Percentiles rank a stretch among this genome's conserved stretches.
phyloP scores from a whole-genome alignment of 2,113 vertebrate genomes.

The Empidonax alnorum region DNA sequence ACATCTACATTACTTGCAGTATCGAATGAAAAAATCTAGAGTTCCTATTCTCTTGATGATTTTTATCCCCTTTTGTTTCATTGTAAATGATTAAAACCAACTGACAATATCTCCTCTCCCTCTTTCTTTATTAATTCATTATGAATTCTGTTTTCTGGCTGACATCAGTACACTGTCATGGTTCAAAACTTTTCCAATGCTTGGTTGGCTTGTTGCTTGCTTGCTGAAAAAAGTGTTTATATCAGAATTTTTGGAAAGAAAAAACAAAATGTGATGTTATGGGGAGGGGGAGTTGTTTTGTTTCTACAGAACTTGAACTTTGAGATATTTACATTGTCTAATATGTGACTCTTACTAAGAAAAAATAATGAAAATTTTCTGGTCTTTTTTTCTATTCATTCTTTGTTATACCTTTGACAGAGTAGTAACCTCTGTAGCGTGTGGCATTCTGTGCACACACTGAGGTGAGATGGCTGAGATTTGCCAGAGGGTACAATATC shows the following conservation, averaged over 20 bases:
- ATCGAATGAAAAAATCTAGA: neutral
- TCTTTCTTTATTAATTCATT: slow-evolving; percentile 23
- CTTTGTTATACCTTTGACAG: neutral
- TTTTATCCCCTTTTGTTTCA: neutral
- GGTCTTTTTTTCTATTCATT: neutral
- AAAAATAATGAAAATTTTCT: neutral
- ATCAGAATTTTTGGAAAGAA: slow-evolving; percentile 44
- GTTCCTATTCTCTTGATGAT: neutral
- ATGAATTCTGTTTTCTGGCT: slow-evolving; percentile 58
- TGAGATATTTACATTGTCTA: neutral
- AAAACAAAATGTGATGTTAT: neutral
- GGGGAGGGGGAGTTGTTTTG: neutral
- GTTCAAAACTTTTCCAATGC: slow-evolving; percentile 20
- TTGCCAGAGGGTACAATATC: neutral
- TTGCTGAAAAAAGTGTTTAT: slow-evolving; percentile 32
- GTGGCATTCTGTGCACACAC: neutral
- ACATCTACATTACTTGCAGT: neutral
- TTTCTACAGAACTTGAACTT: slow-evolving; percentile 13
- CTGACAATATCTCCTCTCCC: neutral
- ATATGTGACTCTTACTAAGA: neutral
- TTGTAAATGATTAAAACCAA: slow-evolving; percentile 47
- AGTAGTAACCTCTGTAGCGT: neutral
- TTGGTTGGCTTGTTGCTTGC: slow-evolving; percentile 35
- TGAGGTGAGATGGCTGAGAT: neutral
- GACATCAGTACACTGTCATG: slow-evolving; percentile 28